Percentiles rank a stretch among this genome's conserved stretches.
These are phyloP conservation scores for Panthera tigris DNA, from an alignment of 2,113 vertebrate genomes.

Conservation along the genomic window DNA sequence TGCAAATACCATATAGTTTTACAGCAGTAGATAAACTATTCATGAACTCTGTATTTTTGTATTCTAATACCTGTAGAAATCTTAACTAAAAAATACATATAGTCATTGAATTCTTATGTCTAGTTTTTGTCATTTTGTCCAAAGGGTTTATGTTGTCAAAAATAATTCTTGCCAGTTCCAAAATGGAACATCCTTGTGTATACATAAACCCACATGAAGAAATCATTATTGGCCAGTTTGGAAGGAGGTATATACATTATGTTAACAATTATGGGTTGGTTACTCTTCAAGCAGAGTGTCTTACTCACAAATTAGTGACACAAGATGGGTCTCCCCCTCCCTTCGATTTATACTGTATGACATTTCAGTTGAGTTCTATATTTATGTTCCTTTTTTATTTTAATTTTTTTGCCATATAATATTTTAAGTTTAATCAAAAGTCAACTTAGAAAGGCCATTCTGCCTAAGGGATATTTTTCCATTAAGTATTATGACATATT, in stretches of 20 bases:
- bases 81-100: background rate
- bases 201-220: background rate
- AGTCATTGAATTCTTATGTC: background rate
- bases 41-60: background rate
- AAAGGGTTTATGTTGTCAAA: background rate
- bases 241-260: slow-evolving; percentile 18
- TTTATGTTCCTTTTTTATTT: slow-evolving; percentile 86
- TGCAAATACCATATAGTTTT: background rate
- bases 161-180: background rate
- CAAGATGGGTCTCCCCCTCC: slow-evolving; percentile 55
- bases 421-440: slow-evolving; percentile 98
- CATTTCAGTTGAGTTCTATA: slow-evolving; percentile 84
- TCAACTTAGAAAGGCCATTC: slow-evolving; percentile 94
- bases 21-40: background rate
- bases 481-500: slow-evolving; percentile 99
- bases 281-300: slow-evolving; percentile 78
- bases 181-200: background rate
- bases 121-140: background rate
- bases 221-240: background rate
- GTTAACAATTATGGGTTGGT: slow-evolving; percentile 77
- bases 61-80: background rate
- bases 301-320: slow-evolving; percentile 79
- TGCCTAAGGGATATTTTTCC: slow-evolving; percentile 99
- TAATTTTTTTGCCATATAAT: slow-evolving; percentile 88
- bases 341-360: slow-evolving; percentile 74